Evolutionary conservation across 2,888 invertebrate genomes (phyloP), one percentile per base, ranked within the genome.

Genomic region (Drosophila infuscata): DNA sequence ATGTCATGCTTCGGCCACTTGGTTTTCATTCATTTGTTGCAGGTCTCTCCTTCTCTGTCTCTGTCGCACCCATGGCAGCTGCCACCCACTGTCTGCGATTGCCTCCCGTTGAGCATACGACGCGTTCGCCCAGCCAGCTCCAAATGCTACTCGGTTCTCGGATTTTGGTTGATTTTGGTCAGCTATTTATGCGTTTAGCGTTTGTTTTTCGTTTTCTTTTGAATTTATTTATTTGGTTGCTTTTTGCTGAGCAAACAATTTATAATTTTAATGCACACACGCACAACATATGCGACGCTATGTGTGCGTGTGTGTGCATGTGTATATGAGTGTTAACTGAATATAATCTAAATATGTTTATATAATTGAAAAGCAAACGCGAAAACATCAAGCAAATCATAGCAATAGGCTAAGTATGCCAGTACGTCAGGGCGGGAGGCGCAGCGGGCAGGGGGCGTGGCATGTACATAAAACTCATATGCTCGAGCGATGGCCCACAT

Each of bases 361-460:
- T 85, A 88, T 89, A 89, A 85, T 89, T 85, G 90, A 85, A 89
- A 86, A 76, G 81, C 89, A 89, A 89, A 89, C 81, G 75, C 79
- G 88, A 89, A 82, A 82, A 71, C 86, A 85, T 74, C 74, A 74
- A 77, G 71, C 81, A 77, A 70, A 81, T 74, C 70, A 83, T 81
- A 70, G 70, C 60, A 20, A 69, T 41, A 57, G 57, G 54, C 74
- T 61, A 81, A 70, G 77, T 83, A 81, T 80, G 78, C 83, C 83
- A 81, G 66, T 63, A 64, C 73, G 69, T 73, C 75, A 76, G 85
- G 69, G 57, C 51, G 20, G n/a, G 17, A 25, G 43, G 20, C n/a
- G 43, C 33, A 32, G 33, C 41, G 7, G 35, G 30, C 6, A 12
- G 43, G 52, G 53, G 74, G 80, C 66, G 75, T 66, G 76, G 66